Evolutionary conservation across 2,113 vertebrate genomes (phyloP).

Genomic region (Phylloscopus trochiloides): DNA sequence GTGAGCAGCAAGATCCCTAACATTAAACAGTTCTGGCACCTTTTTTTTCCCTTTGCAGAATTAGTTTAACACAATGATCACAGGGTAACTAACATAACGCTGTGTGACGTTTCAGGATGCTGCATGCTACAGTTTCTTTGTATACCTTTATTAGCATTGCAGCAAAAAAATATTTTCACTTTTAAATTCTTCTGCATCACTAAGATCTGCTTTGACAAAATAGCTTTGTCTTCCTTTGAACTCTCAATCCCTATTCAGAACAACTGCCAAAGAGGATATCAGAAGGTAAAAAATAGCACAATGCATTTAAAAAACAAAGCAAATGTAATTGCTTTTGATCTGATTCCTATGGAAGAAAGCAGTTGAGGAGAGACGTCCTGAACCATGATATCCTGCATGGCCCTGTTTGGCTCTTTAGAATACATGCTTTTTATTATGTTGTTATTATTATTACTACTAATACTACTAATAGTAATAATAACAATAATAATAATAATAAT

Average conservation of each 20-base stretch:
- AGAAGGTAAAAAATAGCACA: not conserved
- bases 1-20: not conserved
- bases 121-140: not conserved
- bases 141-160: not conserved
- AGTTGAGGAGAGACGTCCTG: not conserved
- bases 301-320: not conserved
- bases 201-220: not conserved
- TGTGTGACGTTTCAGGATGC: not conserved
- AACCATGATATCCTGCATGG: not conserved
- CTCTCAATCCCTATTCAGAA: not conserved
- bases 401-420: not conserved
- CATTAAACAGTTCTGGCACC: not conserved
- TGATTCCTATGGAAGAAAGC: not conserved
- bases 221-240: not conserved
- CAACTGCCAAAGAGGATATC: not conserved
- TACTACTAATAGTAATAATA: not conserved
- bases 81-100: not conserved
- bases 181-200: not conserved
- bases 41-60: not conserved
- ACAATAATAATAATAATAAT: not conserved
- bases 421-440: fast-evolving
- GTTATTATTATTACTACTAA: fast-evolving
- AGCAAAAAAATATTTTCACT: not conserved
- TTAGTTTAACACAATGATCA: not conserved
- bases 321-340: not conserved